Conservation (phyloP, 1,140 invertebrate species). For the Brachionus paranguensis region DNA sequence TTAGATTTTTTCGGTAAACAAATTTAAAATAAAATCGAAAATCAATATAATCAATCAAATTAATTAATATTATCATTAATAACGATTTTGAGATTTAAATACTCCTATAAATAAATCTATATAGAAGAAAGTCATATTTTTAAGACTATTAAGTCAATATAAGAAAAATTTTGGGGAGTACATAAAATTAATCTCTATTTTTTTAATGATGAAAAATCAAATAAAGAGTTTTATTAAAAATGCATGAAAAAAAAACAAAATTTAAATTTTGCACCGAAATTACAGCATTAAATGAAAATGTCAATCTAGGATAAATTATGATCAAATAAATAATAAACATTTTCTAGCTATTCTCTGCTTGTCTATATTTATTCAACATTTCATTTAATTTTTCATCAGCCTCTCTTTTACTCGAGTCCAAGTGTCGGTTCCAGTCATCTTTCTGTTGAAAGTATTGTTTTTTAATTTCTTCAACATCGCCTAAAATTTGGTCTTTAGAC, state of each 20-base stretch:
- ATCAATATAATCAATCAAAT: too few species aligned
- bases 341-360: not conserved
- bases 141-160: too few species aligned
- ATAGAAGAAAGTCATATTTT: too few species aligned
- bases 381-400: conserved; percentile 37
- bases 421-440: conserved; percentile 25
- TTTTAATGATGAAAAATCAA: too few species aligned
- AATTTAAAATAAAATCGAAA: too few species aligned
- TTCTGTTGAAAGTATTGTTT: conserved; percentile 34
- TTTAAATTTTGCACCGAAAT: not conserved
- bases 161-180: not conserved
- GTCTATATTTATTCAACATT: conserved; percentile 19
- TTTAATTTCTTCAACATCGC: conserved; percentile 38
- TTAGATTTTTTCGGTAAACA: too few species aligned
- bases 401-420: conserved; percentile 30
- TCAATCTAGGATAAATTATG: not conserved
- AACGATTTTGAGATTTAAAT: too few species aligned
- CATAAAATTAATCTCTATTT: too few species aligned
- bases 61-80: too few species aligned
- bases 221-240: not conserved
- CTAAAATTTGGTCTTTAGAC: conserved; percentile 37
- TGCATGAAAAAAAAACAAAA: not conserved
- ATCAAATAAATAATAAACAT: not conserved
- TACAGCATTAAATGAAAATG: not conserved
- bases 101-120: too few species aligned